Percentiles rank a stretch among this genome's conserved stretches.
Conservation (phyloP, 2,113 vertebrate genomes). For the Malaclemys terrapin region DNA sequence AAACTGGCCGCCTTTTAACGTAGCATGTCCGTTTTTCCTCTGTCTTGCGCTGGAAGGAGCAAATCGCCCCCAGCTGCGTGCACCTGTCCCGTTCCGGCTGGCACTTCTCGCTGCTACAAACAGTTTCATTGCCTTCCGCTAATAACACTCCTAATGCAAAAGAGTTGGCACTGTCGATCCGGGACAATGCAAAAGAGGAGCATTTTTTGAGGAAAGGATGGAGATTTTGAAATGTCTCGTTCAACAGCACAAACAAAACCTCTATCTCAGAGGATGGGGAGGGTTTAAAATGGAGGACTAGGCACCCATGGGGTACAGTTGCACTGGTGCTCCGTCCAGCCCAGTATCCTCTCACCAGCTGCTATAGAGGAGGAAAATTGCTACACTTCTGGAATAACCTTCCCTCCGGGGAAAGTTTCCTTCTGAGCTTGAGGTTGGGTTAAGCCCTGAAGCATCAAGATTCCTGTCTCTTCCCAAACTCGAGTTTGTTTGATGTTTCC, state of each 20-base stretch:
- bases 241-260: neutral
- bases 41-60: conserved; percentile 30
- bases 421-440: neutral
- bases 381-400: neutral
- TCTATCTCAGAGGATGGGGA: fast-evolving
- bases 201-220: neutral
- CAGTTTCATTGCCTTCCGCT: neutral
- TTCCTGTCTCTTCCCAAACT: conserved; percentile 38
- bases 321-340: neutral
- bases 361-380: conserved; percentile 15
- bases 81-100: neutral
- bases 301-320: neutral
- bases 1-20: conserved; percentile 33
- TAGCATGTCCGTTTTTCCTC: neutral
- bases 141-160: neutral
- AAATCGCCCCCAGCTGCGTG: conserved; percentile 21
- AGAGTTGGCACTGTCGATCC: neutral
- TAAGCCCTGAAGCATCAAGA: conserved; percentile 30
- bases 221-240: neutral
- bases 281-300: neutral
- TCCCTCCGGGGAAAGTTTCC: neutral
- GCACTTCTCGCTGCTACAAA: neutral
- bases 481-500: neutral
- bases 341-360: conserved; percentile 1
- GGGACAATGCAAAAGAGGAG: neutral